Base-by-base conservation (phyloP, 1,140 invertebrate genomes). In the Drosophila bipectinata region DNA sequence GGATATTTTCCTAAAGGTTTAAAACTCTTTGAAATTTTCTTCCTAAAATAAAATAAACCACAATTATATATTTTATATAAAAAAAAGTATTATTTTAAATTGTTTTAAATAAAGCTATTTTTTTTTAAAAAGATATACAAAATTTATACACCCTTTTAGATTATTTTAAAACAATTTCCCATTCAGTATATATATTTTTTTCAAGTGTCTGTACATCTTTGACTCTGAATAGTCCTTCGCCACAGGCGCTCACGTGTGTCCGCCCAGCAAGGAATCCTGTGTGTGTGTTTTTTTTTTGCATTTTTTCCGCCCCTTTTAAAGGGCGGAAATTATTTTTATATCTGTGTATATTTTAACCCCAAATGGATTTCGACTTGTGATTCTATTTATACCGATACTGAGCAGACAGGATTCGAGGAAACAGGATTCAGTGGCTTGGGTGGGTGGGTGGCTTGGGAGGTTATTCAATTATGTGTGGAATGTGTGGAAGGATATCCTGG, bases 301-400 rank as follows among this genome's bases (percentile, higher is more conserved):
- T 44, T 51, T 28, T 10, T 45, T 21, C 55, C 41, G 41, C 55
- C 55, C 55, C 55, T 58, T 58, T 58, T 21, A n/a, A 28, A 14
- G 48, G 37, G 34, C 76, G 83, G 75, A 87, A 79, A 87, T 87
- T 83, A 87, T 87, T 88, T 87, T 73, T 83, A 72, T 79, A 76
- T 76, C 58, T 77, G 64, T 30, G 24, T 71, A 39, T 76, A 69
- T 77, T 87, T 83, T 88, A 83, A 88, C 83, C 83, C 83, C 83
- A 88, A 87, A 79, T 73, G 76, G 45, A 32, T 58, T 72, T 60
- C 30, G 66, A 71, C 54, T 58, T 81, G 69, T 77, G 69, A 62
- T 88, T 88, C 72, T 83, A 83, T 83, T 88, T 89, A 73, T 79
- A 72, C 15, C 45, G 60, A 14, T n/a, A 5, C 24, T 30, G 24